Percentiles rank a stretch among this genome's conserved stretches.
These are phyloP conservation scores for Caretta caretta DNA, from an alignment of 2,113 vertebrate genomes.

Conservation along the genomic window DNA sequence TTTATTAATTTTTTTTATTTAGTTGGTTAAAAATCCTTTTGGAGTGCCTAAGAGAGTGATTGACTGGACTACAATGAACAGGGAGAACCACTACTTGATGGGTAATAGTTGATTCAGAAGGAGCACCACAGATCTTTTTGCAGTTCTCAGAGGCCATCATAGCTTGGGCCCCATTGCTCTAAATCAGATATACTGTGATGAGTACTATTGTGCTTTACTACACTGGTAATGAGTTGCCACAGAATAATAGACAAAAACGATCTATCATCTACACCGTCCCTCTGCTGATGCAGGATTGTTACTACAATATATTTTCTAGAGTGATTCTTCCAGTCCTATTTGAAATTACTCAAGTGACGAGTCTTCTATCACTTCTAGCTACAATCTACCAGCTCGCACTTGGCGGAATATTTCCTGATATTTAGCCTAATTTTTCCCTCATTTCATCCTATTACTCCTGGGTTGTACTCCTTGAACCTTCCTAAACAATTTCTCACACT, in stretches of 20 bases:
- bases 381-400: constrained; percentile 45
- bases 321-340: constrained; percentile 42
- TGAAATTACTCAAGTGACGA: constrained; percentile 50
- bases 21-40: not conserved
- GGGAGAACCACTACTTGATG: not conserved
- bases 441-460: constrained; percentile 30
- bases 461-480: constrained; percentile 42
- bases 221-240: not conserved
- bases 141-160: not conserved
- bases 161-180: not conserved
- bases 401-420: constrained; percentile 49
- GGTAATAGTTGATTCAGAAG: not conserved
- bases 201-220: not conserved
- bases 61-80: not conserved
- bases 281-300: not conserved
- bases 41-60: not conserved
- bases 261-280: not conserved
- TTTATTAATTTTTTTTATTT: not conserved
- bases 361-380: constrained; percentile 54
- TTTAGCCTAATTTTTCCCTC: constrained; percentile 38
- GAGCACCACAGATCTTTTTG: not conserved
- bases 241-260: not conserved
- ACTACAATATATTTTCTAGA: not conserved
- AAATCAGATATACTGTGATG: not conserved
- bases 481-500: not conserved